A percentile compares a stretch with the other conserved stretches of the same genome.
Evolutionary conservation across 2,888 invertebrate species (phyloP).

Genomic region (Caenorhabditis sp.): DNA sequence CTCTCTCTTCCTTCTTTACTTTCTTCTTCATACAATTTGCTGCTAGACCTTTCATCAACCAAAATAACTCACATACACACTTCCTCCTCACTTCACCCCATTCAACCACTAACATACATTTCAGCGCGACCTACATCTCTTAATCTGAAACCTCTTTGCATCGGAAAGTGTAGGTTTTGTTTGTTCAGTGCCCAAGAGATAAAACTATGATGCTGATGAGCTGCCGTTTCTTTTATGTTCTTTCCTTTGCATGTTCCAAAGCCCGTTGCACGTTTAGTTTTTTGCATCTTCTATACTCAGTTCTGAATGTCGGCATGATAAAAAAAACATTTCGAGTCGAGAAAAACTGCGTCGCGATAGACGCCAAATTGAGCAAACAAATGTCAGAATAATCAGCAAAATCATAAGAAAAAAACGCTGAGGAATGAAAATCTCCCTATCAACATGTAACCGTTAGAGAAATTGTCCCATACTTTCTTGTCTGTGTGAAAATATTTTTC

Average conservation of each 20-base stretch:
- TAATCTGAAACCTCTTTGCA: constrained; percentile 89
- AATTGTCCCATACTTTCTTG: constrained; percentile 43
- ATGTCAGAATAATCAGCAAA: not conserved
- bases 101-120: constrained; percentile 76
- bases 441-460: constrained; percentile 40
- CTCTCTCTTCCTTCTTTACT: constrained; percentile 17
- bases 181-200: constrained; percentile 55
- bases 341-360: not conserved
- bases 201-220: constrained; percentile 13
- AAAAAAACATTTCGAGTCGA: not conserved
- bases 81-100: constrained; percentile 44
- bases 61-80: constrained; percentile 22
- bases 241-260: constrained; percentile 56
- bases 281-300: constrained; percentile 39
- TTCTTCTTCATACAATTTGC: constrained; percentile 8
- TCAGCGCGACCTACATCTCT: constrained; percentile 98
- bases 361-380: not conserved
- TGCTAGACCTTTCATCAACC: not conserved
- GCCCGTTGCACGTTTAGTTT: constrained; percentile 38
- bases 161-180: constrained; percentile 78
- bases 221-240: constrained; percentile 52
- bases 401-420: not conserved
- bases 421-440: constrained; percentile 18
- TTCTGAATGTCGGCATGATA: constrained; percentile 49
- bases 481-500: constrained; percentile 42